Evolutionary conservation across 2,113 vertebrate genomes (phyloP).

Genomic region (Seriola quinqueradiata): DNA sequence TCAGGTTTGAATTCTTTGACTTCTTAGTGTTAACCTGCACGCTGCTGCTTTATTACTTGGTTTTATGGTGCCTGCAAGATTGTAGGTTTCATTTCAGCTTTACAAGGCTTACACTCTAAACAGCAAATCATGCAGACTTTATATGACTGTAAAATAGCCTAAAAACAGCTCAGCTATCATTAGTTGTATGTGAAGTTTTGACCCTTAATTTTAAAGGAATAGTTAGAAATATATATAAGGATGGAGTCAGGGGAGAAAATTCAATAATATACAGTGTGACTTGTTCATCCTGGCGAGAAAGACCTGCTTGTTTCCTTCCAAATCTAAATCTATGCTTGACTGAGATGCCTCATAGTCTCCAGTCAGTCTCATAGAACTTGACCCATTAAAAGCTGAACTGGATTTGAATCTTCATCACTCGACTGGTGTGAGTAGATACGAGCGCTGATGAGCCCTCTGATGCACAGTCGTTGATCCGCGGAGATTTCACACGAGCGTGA

Average conservation of each 20-base stretch:
- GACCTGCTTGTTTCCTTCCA: conserved; percentile 30
- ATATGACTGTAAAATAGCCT: background rate
- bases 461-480: conserved; percentile 48
- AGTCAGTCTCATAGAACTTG: conserved; percentile 30
- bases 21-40: conserved; percentile 15
- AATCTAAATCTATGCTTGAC: conserved; percentile 28
- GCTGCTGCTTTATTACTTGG: background rate
- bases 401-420: conserved; percentile 20
- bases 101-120: background rate
- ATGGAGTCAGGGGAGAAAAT: too few species aligned
- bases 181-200: background rate
- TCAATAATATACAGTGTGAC: background rate
- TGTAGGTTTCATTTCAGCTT: conserved; percentile 4
- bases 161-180: background rate
- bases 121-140: background rate
- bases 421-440: conserved; percentile 30
- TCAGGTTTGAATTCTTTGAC: conserved; percentile 44
- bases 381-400: conserved; percentile 11
- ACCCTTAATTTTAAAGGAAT: background rate
- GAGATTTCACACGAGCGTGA: conserved; percentile 66
- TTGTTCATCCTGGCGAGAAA: conserved; percentile 13
- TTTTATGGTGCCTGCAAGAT: background rate
- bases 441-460: conserved; percentile 34
- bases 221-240: too few species aligned
- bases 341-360: conserved; percentile 34